phyloP scores from a whole-genome alignment of 2,797 vertebrate genomes.

The Danio kyathit region DNA sequence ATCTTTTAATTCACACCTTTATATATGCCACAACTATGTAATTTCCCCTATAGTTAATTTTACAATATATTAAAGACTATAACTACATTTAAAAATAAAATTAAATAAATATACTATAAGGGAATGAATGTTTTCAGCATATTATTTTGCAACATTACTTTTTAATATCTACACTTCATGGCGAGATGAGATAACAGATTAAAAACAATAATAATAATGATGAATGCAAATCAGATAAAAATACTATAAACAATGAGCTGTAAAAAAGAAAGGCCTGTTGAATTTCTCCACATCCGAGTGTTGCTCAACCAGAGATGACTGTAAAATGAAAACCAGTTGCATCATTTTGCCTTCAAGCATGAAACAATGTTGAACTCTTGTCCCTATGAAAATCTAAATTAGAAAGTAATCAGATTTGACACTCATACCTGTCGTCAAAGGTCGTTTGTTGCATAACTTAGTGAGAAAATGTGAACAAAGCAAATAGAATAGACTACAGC shows the following conservation, averaged over 20 bases:
- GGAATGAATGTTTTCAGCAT: background rate
- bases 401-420: background rate
- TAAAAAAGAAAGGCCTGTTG: slow-evolving; percentile 34
- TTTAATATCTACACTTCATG: background rate
- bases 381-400: background rate
- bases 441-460: background rate
- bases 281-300: slow-evolving; percentile 16
- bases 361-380: background rate
- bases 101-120: background rate
- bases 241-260: background rate
- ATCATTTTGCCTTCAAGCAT: slow-evolving; percentile 19
- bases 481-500: background rate
- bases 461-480: slow-evolving; percentile 9
- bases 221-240: too few species aligned
- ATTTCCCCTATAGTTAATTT: background rate
- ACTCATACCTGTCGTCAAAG: background rate
- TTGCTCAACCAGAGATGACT: slow-evolving; percentile 14
- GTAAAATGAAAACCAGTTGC: slow-evolving; percentile 17
- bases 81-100: background rate
- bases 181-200: background rate
- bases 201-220: background rate
- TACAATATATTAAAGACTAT: background rate
- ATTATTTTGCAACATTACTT: background rate
- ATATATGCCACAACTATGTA: background rate
- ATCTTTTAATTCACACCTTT: background rate